Percentiles rank a stretch among this genome's conserved stretches.
phyloP scores from a whole-genome alignment of 2,113 vertebrate genomes.

The Sturnira hondurensis region DNA sequence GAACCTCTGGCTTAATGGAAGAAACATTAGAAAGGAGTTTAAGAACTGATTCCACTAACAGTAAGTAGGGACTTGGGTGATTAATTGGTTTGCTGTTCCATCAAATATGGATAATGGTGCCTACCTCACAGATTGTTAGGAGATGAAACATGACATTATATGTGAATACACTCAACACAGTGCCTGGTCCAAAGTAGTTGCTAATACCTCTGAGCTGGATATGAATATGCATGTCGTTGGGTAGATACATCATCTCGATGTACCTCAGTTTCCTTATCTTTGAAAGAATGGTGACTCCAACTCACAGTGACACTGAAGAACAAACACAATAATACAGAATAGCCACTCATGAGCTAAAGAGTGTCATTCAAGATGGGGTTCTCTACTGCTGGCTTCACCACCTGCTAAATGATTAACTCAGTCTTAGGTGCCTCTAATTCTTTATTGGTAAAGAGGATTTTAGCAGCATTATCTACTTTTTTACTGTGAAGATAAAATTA shows the following conservation, averaged over 20 bases:
- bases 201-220: background rate
- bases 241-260: background rate
- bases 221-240: background rate
- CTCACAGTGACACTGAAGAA: background rate
- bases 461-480: background rate
- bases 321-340: background rate
- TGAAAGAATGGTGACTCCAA: background rate
- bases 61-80: background rate
- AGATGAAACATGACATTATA: background rate
- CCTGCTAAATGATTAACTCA: background rate
- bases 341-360: background rate
- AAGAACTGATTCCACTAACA: background rate
- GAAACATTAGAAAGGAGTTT: background rate
- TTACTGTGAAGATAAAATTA: conserved; percentile 5
- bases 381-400: background rate
- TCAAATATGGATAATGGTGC: background rate
- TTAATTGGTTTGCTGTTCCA: background rate
- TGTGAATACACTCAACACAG: background rate
- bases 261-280: background rate
- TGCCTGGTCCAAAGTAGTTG: background rate
- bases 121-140: background rate
- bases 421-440: background rate
- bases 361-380: background rate
- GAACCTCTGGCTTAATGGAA: background rate
- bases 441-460: background rate